Evolutionary conservation across 2,888 invertebrate genomes (phyloP).

Genomic region (Choreutis nemorana): DNA sequence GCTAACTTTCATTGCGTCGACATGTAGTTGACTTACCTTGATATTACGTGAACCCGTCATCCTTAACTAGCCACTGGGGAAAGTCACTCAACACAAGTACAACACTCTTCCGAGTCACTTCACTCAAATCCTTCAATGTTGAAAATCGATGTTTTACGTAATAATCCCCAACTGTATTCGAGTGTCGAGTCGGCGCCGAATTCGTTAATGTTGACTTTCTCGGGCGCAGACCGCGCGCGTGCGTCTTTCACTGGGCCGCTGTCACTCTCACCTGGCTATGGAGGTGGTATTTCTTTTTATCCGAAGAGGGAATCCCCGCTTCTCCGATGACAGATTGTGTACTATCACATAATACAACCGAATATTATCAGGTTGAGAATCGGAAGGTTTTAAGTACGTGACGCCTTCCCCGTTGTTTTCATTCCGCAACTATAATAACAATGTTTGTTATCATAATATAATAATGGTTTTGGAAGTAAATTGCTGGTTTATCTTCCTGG

Average conservation of each 20-base stretch:
- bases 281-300: conserved; percentile 49
- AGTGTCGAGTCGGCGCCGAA: conserved; percentile 25
- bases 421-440: conserved; percentile 7
- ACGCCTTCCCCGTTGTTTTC: conserved; percentile 4
- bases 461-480: no score
- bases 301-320: conserved; percentile 47
- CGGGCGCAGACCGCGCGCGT: conserved; percentile 26
- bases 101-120: conserved; percentile 28
- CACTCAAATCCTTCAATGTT: conserved; percentile 21
- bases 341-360: conserved; percentile 40
- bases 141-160: conserved; percentile 13
- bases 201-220: conserved; percentile 31
- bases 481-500: no score
- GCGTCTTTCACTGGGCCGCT: conserved; percentile 27
- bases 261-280: conserved; percentile 51
- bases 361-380: conserved; percentile 28
- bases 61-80: conserved; percentile 28
- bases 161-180: conserved; percentile 9
- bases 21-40: no score
- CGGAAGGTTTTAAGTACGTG: conserved; percentile 5
- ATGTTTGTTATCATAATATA: no score
- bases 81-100: conserved; percentile 41
- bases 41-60: conserved; percentile 45
- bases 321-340: conserved; percentile 28
- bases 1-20: no score